These are phyloP conservation scores for Sweltsa coloradensis DNA, from an alignment of 1,140 invertebrate genomes.

Conservation along the genomic window DNA sequence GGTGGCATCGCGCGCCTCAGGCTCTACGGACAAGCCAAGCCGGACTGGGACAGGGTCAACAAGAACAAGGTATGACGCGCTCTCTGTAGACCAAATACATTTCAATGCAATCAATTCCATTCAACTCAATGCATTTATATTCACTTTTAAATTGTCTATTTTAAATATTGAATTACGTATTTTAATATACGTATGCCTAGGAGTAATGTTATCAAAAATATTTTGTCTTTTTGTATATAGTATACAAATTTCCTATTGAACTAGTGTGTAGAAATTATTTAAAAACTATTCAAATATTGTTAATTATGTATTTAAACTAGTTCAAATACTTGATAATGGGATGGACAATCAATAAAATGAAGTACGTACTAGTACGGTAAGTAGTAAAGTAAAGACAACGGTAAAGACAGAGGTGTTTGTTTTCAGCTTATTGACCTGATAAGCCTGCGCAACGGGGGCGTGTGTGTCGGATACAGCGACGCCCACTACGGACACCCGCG, in stretches of 20 bases:
- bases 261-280: too few species aligned
- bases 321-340: too few species aligned
- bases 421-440: conserved; percentile 36
- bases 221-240: too few species aligned
- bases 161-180: background rate
- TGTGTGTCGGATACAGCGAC: conserved; percentile 42
- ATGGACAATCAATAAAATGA: too few species aligned
- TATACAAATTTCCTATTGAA: too few species aligned
- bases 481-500: conserved; percentile 52
- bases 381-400: background rate
- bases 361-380: too few species aligned
- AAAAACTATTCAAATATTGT: too few species aligned
- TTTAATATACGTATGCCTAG: background rate
- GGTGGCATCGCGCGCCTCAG: conserved; percentile 50
- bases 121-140: background rate
- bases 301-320: too few species aligned
- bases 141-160: background rate
- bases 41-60: conserved; percentile 24
- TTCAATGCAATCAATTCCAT: too few species aligned
- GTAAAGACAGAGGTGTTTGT: too few species aligned
- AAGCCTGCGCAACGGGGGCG: conserved; percentile 40
- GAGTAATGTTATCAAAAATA: too few species aligned
- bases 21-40: conserved; percentile 41
- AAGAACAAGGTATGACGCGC: conserved; percentile 20
- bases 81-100: background rate